Base-by-base conservation (phyloP, 2,888 invertebrate species). In the Diarsia mendica region DNA sequence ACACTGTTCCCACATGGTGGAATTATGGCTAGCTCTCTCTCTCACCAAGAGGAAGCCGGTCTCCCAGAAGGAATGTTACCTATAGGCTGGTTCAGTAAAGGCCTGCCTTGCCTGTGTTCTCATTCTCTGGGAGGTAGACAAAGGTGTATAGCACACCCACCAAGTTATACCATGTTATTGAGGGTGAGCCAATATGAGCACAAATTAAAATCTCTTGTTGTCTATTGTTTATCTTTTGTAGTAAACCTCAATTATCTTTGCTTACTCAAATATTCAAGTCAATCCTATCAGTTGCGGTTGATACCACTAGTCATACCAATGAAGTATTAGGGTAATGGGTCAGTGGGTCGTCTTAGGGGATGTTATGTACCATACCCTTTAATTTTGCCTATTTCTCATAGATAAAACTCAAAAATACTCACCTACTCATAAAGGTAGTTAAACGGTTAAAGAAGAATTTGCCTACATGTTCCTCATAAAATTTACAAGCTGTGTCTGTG, bases 361-460 rank as follows among this genome's bases (percentile, higher is more conserved):
- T n/a, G n/a, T n/a, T n/a, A 2, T 28, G 28, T 28, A 28, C 3
- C 15, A 28, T 39, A 11, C 1, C 33, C 20, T 39, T 3, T 39
- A 39, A 39, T 39, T 39, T 44, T 72, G 8, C 18, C 4, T 4
- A 18, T 15, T 28, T 28, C 2, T 61, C 13, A 11, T 23, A 4
- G 15, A 33, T 64, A 6, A 10, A 60, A 64, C 23, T 44, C 15
- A 46, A 51, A 49, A 68, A 39, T 61, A 77, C 82, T 89, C 94
- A 98, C 98, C 98, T 98, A 76, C 97, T 96, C 98, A 99, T 98
- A 90, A 98, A 98, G 13, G 98, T 98, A 33, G 98, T 96, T 11
- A 99, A 94, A 67, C 99, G 97, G 88, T 98, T 98, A 90, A 97
- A 99, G 93, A 99, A 99, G 93, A 99, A 99, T 92, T 98, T 98